A percentile compares a stretch with the other conserved stretches of the same genome.
phyloP scores from a whole-genome alignment of 2,888 invertebrate genomes.

The Tetragonisca angustula region DNA sequence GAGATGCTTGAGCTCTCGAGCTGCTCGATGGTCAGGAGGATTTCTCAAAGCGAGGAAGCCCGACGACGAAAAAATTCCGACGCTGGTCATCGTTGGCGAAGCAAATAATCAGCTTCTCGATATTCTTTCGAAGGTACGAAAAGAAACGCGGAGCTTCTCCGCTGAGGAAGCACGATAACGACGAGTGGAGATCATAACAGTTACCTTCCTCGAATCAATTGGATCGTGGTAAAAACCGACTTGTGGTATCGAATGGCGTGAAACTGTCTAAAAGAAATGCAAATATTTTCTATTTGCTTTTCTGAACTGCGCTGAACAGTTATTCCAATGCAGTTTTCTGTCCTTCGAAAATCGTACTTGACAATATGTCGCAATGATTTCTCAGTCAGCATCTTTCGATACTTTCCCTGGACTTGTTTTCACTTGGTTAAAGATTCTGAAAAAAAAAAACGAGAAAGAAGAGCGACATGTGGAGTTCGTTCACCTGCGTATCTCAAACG shows the following conservation, averaged over 20 bases:
- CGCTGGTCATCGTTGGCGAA: constrained; percentile 6
- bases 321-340: not conserved
- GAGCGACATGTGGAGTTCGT: constrained; percentile 19
- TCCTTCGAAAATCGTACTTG: not conserved
- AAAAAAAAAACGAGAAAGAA: not conserved
- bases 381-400: not conserved
- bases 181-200: constrained; percentile 45
- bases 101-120: constrained; percentile 22
- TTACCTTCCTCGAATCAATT: constrained; percentile 72
- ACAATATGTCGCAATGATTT: not conserved
- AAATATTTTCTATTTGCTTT: constrained; percentile 28
- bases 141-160: constrained; percentile 9
- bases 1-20: not conserved
- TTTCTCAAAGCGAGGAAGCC: not conserved
- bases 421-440: not conserved
- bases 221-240: constrained; percentile 68
- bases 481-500: constrained; percentile 4
- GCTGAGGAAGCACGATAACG: constrained; percentile 38
- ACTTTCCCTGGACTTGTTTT: not conserved
- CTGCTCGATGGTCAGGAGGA: not conserved
- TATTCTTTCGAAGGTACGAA: constrained; percentile 16
- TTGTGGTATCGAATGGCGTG: constrained; percentile 59
- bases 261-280: constrained; percentile 67
- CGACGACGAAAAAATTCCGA: not conserved
- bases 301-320: constrained; percentile 23